These are phyloP conservation scores for Heterochromis multidens DNA, from an alignment of 2,113 vertebrate genomes.

Conservation along the genomic window DNA sequence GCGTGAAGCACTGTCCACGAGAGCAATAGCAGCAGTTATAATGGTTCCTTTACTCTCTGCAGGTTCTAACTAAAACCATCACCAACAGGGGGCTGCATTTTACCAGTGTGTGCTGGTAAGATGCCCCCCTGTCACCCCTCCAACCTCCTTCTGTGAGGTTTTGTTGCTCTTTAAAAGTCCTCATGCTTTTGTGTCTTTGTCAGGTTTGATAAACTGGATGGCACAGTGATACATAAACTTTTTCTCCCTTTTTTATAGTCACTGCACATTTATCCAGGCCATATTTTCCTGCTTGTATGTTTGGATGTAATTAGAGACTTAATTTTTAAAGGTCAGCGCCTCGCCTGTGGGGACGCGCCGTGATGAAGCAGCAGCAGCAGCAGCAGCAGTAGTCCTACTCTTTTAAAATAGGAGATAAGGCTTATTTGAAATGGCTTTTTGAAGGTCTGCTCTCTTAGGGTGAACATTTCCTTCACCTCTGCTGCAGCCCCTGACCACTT, in stretches of 20 bases:
- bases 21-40: not conserved
- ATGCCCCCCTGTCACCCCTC: not conserved
- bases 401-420: not conserved
- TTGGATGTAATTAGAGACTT: not conserved
- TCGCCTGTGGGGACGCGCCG: not conserved
- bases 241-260: not conserved
- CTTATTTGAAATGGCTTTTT: not conserved
- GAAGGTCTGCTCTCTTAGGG: not conserved
- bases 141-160: not conserved
- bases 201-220: not conserved
- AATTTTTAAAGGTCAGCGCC: slow-evolving; percentile 25
- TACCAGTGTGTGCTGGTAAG: not conserved
- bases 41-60: not conserved
- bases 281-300: not conserved
- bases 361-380: not conserved
- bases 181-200: not conserved
- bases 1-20: not conserved
- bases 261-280: not conserved
- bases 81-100: not conserved
- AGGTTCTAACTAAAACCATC: not conserved
- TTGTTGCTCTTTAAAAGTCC: not conserved
- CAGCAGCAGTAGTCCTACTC: not conserved
- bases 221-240: not conserved
- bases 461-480: not conserved
- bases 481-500: not conserved